Percentiles rank a stretch among this genome's conserved stretches.
phyloP scores from a whole-genome alignment of 2,797 vertebrate species.

The Sebastes goodei region DNA sequence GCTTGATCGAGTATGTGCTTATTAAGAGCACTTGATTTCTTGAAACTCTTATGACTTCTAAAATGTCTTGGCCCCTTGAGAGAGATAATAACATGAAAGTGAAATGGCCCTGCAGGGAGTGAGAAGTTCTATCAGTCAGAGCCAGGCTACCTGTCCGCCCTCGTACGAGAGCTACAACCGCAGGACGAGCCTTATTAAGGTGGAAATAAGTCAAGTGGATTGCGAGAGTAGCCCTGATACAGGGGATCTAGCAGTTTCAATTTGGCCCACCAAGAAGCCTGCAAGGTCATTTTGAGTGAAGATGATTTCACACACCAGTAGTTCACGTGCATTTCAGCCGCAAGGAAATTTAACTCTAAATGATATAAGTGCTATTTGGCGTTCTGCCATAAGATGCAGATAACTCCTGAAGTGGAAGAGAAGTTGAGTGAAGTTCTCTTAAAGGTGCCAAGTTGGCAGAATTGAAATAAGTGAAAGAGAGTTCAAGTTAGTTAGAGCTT shows the following conservation, averaged over 20 bases:
- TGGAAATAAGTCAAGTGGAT: constrained; percentile 51
- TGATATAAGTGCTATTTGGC: constrained; percentile 36
- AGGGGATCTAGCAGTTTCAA: constrained; percentile 28
- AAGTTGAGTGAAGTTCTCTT: constrained; percentile 20
- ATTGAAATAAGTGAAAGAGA: background rate
- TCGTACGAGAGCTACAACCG: constrained; percentile 11
- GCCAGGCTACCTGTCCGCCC: constrained; percentile 36
- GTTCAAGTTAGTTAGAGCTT: background rate
- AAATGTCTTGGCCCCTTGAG: constrained; percentile 25
- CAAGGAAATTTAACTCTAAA: constrained; percentile 33
- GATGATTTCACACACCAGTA: constrained; percentile 48
- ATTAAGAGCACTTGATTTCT: constrained; percentile 25
- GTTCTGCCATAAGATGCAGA: constrained; percentile 12
- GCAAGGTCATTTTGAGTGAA: constrained; percentile 18
- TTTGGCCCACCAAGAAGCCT: constrained; percentile 26
- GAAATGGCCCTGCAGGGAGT: constrained; percentile 12
- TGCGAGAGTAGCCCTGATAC: constrained; percentile 21
- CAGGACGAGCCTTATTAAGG: constrained; percentile 31
- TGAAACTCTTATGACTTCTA: constrained; percentile 19
- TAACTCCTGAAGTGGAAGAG: constrained; percentile 24
- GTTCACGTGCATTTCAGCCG: constrained; percentile 23
- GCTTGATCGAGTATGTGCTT: constrained; percentile 19
- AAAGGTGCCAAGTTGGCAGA: background rate
- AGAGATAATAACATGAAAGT: constrained; percentile 65
- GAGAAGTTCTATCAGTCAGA: constrained; percentile 55